phyloP scores from a whole-genome alignment of 1,140 invertebrate species.

The Pseudomyrmex gracilis region DNA sequence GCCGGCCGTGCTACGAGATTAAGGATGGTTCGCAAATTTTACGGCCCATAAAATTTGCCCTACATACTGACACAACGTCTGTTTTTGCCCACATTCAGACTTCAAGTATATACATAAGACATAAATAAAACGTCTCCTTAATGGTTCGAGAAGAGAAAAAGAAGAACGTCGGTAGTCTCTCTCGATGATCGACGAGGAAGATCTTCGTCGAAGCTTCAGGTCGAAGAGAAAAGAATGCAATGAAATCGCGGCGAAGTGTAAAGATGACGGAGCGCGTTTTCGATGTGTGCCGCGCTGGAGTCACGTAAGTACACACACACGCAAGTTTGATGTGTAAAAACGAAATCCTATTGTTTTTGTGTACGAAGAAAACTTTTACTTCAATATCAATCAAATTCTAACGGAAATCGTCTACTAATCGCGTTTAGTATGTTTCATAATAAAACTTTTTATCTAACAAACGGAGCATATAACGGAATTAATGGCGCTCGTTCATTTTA shows the following conservation, averaged over 20 bases:
- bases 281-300: neutral
- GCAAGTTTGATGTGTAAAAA: neutral
- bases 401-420: too few species aligned
- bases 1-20: constrained; percentile 28
- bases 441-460: too few species aligned
- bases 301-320: neutral
- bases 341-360: too few species aligned
- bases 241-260: neutral
- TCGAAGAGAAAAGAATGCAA: neutral
- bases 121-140: constrained; percentile 44
- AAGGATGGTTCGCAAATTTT: constrained; percentile 41
- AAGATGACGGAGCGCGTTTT: constrained; percentile 25
- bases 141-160: constrained; percentile 15
- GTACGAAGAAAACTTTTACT: too few species aligned
- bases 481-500: too few species aligned
- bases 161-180: neutral
- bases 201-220: constrained; percentile 13
- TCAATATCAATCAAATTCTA: too few species aligned
- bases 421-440: too few species aligned
- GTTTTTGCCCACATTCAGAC: constrained; percentile 51
- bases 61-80: constrained; percentile 22
- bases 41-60: constrained; percentile 53
- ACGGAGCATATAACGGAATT: too few species aligned
- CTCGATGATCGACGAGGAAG: constrained; percentile 26
- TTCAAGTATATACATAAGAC: constrained; percentile 28